Evolutionary conservation across 2,888 invertebrate genomes (phyloP).

Genomic region (Prenolepis imparis): DNA sequence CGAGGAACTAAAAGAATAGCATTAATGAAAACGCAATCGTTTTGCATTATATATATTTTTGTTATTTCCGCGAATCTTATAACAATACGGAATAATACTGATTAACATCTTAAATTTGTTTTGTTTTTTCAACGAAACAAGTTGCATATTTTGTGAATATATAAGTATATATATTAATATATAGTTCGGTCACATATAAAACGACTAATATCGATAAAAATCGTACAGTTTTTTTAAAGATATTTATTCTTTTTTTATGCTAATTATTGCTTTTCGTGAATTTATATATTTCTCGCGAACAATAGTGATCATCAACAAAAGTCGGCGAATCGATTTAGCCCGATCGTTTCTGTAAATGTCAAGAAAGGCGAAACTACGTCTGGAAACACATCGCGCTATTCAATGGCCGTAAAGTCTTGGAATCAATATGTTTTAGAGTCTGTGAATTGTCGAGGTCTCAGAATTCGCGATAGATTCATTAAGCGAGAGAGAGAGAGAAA

Average conservation of each 20-base stretch:
- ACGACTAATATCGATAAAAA: neutral
- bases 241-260: neutral
- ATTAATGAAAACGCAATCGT: neutral
- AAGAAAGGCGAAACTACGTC: neutral
- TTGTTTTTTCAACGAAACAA: neutral
- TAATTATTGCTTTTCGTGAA: neutral
- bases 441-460: neutral
- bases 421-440: neutral
- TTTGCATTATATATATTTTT: conserved; percentile 9
- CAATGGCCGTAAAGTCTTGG: neutral
- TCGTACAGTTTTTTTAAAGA: neutral
- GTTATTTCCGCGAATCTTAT: neutral
- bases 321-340: neutral
- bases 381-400: neutral
- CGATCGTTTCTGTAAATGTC: conserved; percentile 10
- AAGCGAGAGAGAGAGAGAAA: conserved; percentile 5
- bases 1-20: conserved; percentile 1
- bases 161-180: neutral
- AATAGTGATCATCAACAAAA: neutral
- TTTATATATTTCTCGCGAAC: neutral
- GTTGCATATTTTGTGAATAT: neutral
- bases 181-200: conserved; percentile 4
- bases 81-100: neutral
- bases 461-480: neutral
- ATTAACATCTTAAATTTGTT: neutral